Base-by-base conservation (phyloP, 2,797 vertebrate species). In the Menidia menidia region DNA sequence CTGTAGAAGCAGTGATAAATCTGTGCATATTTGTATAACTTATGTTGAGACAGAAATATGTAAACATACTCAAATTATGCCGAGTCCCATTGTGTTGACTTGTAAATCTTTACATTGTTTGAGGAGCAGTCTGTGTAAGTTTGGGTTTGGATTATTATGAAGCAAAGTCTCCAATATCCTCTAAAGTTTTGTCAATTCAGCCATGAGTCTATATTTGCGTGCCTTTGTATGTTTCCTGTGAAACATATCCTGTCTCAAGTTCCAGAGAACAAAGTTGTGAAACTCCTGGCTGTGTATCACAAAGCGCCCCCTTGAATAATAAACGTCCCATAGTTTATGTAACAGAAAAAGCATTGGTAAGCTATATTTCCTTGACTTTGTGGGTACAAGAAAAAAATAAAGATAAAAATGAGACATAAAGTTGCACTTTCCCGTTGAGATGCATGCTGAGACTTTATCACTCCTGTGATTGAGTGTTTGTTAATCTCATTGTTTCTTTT, bases 1-100 rank as follows among this genome's bases (percentile, higher is more conserved):
- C 61, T 75, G 68, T 63, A 61, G 58, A 86, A 89, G 62, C 57
- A 64, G 68, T 72, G 77, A 82, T 83, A 71, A 64, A 71, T 80
- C 18, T 78, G 66, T 73, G 48, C 57, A 41, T 64, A 25, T 62
- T 59, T 54, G 35, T 35, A 33, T 48, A 18, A 35, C n/a, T 50
- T 44, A 35, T 48, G 55, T 33, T 15, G 32, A 18, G 18, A 16
- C 15, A 10, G 16, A 30, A 2, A 48, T 39, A 30, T 55, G 31
- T 31, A 4, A 6, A 43, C 33, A 66, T 32, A 47, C 1, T 55
- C 4, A 53, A 18, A 53, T 52, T 39, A 48, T 39, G 35, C 10
- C 8, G n/a, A 43, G 43, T 9, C 35, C 9, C 33, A 33, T 25
- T 10, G 35, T 11, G n/a, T 60, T 13, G 13, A 30, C 42, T 3